Evolutionary conservation across 1,140 invertebrate species (phyloP).

Genomic region (Drosophila paulistorum): DNA sequence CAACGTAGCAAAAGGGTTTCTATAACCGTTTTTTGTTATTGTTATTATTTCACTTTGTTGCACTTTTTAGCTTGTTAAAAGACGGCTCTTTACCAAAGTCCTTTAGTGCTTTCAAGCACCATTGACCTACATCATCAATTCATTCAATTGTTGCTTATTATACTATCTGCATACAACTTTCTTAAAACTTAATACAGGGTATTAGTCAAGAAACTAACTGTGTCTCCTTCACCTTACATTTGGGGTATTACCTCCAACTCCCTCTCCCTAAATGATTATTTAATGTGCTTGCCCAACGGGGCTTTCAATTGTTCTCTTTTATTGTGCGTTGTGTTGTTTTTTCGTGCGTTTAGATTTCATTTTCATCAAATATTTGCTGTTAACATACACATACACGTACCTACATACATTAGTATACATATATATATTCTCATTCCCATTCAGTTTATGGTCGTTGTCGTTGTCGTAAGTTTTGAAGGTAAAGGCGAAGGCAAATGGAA

Average conservation of each 20-base stretch:
- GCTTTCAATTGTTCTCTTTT: constrained; percentile 44
- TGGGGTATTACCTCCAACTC: not conserved
- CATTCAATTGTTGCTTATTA: no score
- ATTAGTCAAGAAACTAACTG: constrained; percentile 1
- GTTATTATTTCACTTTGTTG: no score
- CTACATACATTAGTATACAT: not conserved
- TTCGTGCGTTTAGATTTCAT: constrained; percentile 45
- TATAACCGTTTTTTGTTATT: no score
- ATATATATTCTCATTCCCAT: constrained; percentile 31
- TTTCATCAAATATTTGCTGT: constrained; percentile 60
- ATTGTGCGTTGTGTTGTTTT: constrained; percentile 9
- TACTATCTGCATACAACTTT: no score
- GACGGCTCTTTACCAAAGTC: no score
- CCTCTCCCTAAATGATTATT: constrained; percentile 41
- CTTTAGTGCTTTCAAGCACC: no score
- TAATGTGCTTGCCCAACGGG: constrained; percentile 33
- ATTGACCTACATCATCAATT: no score
- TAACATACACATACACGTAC: constrained; percentile 1
- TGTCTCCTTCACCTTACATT: not conserved
- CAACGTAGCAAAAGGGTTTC: no score
- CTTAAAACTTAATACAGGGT: not conserved
- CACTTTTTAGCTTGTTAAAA: no score
- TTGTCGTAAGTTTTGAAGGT: constrained; percentile 34
- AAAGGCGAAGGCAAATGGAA: constrained; percentile 39
- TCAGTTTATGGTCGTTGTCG: constrained; percentile 26